These are phyloP conservation scores for Montipora sp. DNA, from an alignment of 64 coral and sea anemone genomes.

Conservation along the genomic window DNA sequence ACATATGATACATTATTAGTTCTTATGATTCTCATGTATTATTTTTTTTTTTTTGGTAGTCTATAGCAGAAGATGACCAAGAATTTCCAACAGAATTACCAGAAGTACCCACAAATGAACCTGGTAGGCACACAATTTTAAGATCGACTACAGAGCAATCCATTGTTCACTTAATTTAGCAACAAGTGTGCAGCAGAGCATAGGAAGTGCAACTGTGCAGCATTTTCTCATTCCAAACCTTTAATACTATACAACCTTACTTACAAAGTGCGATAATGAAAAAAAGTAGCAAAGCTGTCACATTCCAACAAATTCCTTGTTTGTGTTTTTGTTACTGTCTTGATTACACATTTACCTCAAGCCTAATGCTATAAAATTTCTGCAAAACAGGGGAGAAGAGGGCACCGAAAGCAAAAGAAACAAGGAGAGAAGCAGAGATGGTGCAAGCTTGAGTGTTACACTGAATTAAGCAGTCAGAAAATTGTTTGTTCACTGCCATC, in stretches of 20 bases:
- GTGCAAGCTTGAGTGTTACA: constrained; percentile 48
- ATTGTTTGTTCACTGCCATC: not conserved
- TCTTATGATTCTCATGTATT: not conserved
- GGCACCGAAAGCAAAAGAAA: constrained; percentile 60
- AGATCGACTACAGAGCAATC: not conserved
- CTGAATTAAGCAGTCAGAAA: not conserved
- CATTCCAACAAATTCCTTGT: no score
- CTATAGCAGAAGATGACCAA: constrained; percentile 72
- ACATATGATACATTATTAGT: no score
- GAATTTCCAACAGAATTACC: constrained; percentile 89
- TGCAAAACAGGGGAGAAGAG: constrained; percentile 14
- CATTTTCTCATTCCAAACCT: no score
- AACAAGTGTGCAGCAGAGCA: no score
- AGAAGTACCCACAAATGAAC: constrained; percentile 85
- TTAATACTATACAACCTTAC: no score
- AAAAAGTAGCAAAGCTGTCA: no score
- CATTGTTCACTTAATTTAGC: no score
- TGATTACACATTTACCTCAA: no score
- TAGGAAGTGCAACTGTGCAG: no score
- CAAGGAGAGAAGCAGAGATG: constrained; percentile 72
- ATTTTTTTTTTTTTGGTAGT: constrained; percentile 32
- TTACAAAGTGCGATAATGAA: no score
- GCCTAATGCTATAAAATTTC: not conserved
- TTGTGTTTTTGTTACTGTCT: no score
- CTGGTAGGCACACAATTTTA: constrained; percentile 55